Percentiles rank a stretch among this genome's conserved stretches.
phyloP scores from a whole-genome alignment of 2,888 invertebrate species.

The Nomada flava region DNA sequence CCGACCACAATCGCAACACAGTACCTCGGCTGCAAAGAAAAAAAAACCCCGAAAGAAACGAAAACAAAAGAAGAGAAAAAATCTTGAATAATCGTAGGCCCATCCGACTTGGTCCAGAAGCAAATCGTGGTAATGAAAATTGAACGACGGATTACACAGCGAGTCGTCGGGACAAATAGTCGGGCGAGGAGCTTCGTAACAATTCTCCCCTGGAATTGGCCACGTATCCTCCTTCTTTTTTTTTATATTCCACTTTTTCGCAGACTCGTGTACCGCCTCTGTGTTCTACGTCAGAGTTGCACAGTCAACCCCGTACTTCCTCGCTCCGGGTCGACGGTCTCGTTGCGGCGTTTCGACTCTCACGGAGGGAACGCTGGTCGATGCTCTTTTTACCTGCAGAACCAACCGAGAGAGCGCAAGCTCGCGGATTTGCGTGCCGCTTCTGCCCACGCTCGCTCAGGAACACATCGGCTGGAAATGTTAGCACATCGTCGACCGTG shows the following conservation, averaged over 20 bases:
- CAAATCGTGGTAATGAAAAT: constrained; percentile 70
- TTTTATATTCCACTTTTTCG: constrained; percentile 16
- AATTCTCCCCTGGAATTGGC: constrained; percentile 65
- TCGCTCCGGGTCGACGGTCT: constrained; percentile 29
- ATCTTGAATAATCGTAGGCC: not conserved
- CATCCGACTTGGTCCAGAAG: constrained; percentile 57
- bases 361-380: constrained; percentile 22
- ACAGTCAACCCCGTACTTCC: constrained; percentile 51
- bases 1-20: no score
- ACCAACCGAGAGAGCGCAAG: constrained; percentile 53
- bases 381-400: constrained; percentile 54
- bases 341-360: constrained; percentile 51
- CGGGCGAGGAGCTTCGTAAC: constrained; percentile 50
- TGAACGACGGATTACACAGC: constrained; percentile 62
- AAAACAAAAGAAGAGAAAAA: not conserved
- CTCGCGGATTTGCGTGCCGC: constrained; percentile 56
- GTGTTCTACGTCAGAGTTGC: constrained; percentile 65
- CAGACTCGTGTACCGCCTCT: constrained; percentile 60
- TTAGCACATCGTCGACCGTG: constrained; percentile 17
- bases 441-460: constrained; percentile 43
- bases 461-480: constrained; percentile 23
- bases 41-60: not conserved
- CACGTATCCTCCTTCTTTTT: constrained; percentile 31
- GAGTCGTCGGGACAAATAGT: constrained; percentile 58
- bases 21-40: no score